These are phyloP conservation scores for Sander lucioperca DNA, from an alignment of 2,113 vertebrate genomes.

Conservation along the genomic window DNA sequence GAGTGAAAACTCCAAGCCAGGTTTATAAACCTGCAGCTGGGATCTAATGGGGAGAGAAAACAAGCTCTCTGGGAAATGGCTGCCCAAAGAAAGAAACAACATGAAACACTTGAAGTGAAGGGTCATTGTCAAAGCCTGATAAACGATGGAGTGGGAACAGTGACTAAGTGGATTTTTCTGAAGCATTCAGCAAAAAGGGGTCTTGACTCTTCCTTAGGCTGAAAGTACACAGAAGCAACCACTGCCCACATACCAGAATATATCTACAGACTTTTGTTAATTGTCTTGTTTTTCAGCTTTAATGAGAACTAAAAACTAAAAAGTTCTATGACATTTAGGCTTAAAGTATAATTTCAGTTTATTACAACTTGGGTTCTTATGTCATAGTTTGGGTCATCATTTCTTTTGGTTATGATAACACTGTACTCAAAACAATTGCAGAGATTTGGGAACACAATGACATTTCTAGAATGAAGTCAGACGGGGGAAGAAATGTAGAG, in stretches of 20 bases:
- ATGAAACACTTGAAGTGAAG: slow-evolving; percentile 41
- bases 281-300: not conserved
- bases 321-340: too few species aligned
- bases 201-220: slow-evolving; percentile 1
- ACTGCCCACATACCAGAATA: not conserved
- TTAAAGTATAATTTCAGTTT: not conserved
- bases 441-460: not conserved
- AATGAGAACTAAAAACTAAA: too few species aligned
- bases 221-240: not conserved
- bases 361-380: not conserved
- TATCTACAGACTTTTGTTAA: not conserved
- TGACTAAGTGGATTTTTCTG: slow-evolving; percentile 31
- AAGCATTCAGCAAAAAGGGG: slow-evolving; percentile 15
- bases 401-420: slow-evolving; percentile 4
- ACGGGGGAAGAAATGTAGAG: not conserved
- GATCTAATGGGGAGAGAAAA: not conserved
- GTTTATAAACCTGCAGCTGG: slow-evolving; percentile 13
- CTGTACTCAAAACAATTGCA: not conserved
- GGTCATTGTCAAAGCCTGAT: slow-evolving; percentile 29
- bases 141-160: not conserved
- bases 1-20: slow-evolving; percentile 10
- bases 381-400: too few species aligned
- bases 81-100: not conserved
- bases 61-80: not conserved
- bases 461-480: not conserved